These are phyloP conservation scores for Melitaea cinxia DNA, from an alignment of 1,140 invertebrate genomes.

Conservation along the genomic window DNA sequence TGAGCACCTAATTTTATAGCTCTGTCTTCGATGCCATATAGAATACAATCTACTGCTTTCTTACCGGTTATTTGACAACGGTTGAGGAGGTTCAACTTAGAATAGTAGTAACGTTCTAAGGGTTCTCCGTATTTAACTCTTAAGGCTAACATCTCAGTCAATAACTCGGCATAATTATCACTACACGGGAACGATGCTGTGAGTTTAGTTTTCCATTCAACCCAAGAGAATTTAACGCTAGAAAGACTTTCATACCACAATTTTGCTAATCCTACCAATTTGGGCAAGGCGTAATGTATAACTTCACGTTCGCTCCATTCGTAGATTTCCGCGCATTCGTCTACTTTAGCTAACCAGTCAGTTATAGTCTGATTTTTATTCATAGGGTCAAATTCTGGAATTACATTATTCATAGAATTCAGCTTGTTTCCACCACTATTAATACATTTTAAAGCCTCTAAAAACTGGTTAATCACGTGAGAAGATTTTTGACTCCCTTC, in stretches of 20 bases:
- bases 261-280: constrained; percentile 49
- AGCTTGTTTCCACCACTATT: neutral
- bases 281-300: constrained; percentile 42
- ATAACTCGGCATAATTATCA: constrained; percentile 42
- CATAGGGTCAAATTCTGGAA: constrained; percentile 39
- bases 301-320: neutral
- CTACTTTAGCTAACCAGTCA: constrained; percentile 47
- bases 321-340: constrained; percentile 41
- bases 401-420: constrained; percentile 18
- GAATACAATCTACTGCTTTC: constrained; percentile 36
- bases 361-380: constrained; percentile 33
- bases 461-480: neutral
- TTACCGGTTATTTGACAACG: constrained; percentile 30
- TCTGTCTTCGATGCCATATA: constrained; percentile 34
- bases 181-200: constrained; percentile 44
- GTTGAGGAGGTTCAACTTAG: constrained; percentile 39
- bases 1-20: constrained; percentile 31
- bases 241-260: constrained; percentile 54
- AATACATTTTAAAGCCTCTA: neutral
- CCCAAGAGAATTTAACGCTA: constrained; percentile 46
- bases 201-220: constrained; percentile 56
- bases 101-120: constrained; percentile 40
- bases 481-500: no score
- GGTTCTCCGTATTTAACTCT: constrained; percentile 28
- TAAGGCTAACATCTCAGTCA: constrained; percentile 44